Evolutionary conservation across 1,140 invertebrate genomes (phyloP).

Genomic region (Micrasema minimum): DNA sequence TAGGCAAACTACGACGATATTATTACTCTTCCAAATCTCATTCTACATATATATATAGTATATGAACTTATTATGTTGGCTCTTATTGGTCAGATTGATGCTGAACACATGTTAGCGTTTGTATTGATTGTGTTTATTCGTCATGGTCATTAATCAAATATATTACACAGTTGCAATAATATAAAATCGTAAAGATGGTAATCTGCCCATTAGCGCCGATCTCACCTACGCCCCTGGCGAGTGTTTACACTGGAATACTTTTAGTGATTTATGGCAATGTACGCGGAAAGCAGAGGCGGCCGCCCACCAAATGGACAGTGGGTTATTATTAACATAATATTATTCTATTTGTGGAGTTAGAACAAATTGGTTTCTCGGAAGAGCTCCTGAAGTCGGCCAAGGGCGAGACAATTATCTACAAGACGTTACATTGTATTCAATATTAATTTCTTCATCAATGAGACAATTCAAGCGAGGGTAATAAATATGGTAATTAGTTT

Average conservation of each 20-base stretch:
- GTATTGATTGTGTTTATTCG: no score
- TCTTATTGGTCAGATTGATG: no score
- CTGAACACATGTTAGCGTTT: no score
- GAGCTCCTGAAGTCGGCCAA: neutral
- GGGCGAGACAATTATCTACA: conserved; percentile 11
- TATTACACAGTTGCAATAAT: neutral
- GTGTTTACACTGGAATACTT: neutral
- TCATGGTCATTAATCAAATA: neutral
- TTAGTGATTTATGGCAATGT: neutral
- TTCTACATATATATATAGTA: no score
- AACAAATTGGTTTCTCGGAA: neutral
- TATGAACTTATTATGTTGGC: no score
- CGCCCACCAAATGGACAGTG: neutral
- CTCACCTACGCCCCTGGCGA: neutral
- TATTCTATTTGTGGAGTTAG: neutral
- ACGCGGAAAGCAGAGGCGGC: conserved; percentile 2
- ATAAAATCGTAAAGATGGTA: neutral
- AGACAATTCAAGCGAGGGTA: no score
- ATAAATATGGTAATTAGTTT: no score
- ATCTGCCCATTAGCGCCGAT: neutral
- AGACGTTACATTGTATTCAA: no score
- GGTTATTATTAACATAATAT: neutral
- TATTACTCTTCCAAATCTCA: no score
- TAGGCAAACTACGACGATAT: no score
- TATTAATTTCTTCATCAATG: no score